These are phyloP conservation scores for Philopedon plagiatum DNA, from an alignment of 2,888 invertebrate species.

Conservation along the genomic window DNA sequence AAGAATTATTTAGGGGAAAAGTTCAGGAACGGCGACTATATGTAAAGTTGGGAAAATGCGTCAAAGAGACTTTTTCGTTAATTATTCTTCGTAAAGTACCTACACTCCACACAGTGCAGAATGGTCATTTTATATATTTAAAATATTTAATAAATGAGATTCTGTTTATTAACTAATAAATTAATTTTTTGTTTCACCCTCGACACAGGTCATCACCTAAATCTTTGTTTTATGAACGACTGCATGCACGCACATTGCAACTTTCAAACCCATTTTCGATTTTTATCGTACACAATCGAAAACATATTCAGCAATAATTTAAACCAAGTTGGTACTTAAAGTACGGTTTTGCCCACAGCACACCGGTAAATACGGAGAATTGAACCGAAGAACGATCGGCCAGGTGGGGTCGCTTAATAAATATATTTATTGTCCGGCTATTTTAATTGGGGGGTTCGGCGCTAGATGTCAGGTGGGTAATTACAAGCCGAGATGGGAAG, in stretches of 20 bases:
- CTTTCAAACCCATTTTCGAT: slow-evolving; percentile 16
- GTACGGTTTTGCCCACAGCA: slow-evolving; percentile 41
- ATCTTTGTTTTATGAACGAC: not conserved
- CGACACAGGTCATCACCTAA: not conserved
- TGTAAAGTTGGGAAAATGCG: too few relatives aligned
- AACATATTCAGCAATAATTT: slow-evolving; percentile 49
- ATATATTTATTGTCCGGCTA: slow-evolving; percentile 66
- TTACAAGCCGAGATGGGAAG: slow-evolving; percentile 68
- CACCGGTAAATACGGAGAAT: slow-evolving; percentile 46
- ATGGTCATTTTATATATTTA: too few relatives aligned
- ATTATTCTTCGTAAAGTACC: too few relatives aligned
- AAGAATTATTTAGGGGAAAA: too few relatives aligned
- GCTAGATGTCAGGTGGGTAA: slow-evolving; percentile 68
- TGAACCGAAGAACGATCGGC: slow-evolving; percentile 48
- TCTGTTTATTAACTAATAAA: too few relatives aligned
- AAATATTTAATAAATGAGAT: too few relatives aligned
- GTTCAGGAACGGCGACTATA: too few relatives aligned
- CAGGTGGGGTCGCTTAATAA: slow-evolving; percentile 58
- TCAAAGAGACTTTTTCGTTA: too few relatives aligned
- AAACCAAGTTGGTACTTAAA: slow-evolving; percentile 42
- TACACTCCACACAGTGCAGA: too few relatives aligned
- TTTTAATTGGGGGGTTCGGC: slow-evolving; percentile 68
- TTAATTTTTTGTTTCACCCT: too few relatives aligned
- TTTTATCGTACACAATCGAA: slow-evolving; percentile 48
- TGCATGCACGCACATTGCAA: not conserved